phyloP scores from a whole-genome alignment of 2,797 vertebrate genomes.

The Halcyon smyrnensis region DNA sequence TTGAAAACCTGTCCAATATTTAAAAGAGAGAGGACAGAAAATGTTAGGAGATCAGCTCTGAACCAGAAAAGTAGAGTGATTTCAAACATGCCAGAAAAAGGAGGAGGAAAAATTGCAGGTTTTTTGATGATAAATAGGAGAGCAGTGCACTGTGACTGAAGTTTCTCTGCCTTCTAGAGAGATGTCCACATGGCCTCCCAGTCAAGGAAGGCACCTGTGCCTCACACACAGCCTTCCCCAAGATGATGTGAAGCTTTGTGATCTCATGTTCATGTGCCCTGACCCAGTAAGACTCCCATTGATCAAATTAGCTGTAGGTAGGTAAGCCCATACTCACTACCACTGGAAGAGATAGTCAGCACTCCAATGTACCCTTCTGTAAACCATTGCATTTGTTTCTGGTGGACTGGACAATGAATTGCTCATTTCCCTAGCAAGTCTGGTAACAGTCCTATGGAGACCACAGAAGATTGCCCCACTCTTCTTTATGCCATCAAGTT shows the following conservation, averaged over 20 bases:
- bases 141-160: accelerated
- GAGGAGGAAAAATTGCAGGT: neutral
- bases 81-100: neutral
- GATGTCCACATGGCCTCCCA: neutral
- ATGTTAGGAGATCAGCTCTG: neutral
- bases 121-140: neutral
- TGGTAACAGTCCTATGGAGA: neutral
- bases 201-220: neutral
- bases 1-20: neutral
- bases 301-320: neutral
- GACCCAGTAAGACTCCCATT: neutral
- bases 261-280: accelerated
- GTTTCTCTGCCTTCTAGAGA: neutral
- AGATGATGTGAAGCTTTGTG: neutral
- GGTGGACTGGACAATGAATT: neutral
- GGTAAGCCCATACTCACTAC: neutral
- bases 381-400: neutral
- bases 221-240: neutral
- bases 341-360: neutral
- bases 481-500: neutral
- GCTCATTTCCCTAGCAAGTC: accelerated
- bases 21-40: neutral
- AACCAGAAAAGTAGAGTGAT: neutral
- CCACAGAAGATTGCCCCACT: neutral
- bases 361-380: no score